These are phyloP conservation scores for Chymomyza caudatula DNA, from an alignment of 2,888 invertebrate genomes.

Conservation along the genomic window DNA sequence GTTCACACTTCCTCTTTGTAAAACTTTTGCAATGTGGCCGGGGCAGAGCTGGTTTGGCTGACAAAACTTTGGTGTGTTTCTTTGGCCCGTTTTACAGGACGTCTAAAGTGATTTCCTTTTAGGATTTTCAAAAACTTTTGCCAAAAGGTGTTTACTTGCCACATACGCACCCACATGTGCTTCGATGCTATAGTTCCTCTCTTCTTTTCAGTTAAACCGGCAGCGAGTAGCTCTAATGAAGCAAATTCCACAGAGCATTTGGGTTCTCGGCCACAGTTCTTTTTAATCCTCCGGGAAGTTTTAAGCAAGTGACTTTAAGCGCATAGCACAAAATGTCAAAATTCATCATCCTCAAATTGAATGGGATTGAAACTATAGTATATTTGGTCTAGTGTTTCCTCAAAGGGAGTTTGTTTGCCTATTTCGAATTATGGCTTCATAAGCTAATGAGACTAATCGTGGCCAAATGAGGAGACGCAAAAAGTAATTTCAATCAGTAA, in stretches of 20 bases:
- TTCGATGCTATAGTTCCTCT: neutral
- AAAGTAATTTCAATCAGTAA: no score
- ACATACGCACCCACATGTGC: constrained; percentile 26
- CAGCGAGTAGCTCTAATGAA: constrained; percentile 53
- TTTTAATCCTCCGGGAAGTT: constrained; percentile 73
- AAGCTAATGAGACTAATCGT: no score
- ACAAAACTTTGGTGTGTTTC: constrained; percentile 57
- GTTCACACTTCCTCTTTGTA: constrained; percentile 53
- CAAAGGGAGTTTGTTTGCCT: no score
- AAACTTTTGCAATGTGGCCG: neutral
- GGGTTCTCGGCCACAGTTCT: constrained; percentile 53
- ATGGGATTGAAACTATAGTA: neutral
- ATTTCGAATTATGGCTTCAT: no score
- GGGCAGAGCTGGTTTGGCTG: constrained; percentile 16
- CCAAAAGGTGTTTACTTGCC: constrained; percentile 63
- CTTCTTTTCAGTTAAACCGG: neutral
- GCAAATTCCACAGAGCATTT: constrained; percentile 54
- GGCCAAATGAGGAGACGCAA: no score
- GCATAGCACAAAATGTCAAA: constrained; percentile 65
- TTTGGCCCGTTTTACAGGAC: constrained; percentile 46
- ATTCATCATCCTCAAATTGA: constrained; percentile 60
- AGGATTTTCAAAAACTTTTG: constrained; percentile 73
- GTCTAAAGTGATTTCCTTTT: constrained; percentile 75
- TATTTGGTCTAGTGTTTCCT: neutral
- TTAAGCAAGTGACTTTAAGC: constrained; percentile 70